Conservation (phyloP, 2,888 invertebrate species). For the Cephus pygmeus region DNA sequence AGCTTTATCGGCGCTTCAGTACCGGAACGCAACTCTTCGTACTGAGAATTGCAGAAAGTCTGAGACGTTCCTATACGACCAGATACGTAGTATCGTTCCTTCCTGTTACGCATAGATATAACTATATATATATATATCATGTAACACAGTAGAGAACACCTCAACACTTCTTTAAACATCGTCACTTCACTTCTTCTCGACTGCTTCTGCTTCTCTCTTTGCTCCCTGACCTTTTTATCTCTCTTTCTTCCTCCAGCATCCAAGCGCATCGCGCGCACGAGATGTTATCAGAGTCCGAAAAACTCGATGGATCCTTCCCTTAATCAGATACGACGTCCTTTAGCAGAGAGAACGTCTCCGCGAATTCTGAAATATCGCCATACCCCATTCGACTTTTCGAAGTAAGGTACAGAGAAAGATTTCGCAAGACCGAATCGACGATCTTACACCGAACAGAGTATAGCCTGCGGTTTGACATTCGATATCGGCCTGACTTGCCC, state of each 20-base stretch:
- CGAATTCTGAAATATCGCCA: neutral
- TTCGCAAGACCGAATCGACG: neutral
- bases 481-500: neutral
- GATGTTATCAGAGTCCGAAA: neutral
- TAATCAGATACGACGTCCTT: neutral
- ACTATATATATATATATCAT: neutral
- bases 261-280: neutral
- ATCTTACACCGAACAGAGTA: neutral
- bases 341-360: neutral
- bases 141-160: neutral
- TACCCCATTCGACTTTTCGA: neutral
- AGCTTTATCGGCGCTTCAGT: slow-evolving; percentile 30
- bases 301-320: neutral
- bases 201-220: neutral
- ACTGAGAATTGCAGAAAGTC: neutral
- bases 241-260: neutral
- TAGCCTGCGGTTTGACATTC: neutral
- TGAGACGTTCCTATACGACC: neutral
- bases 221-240: neutral
- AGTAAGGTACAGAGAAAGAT: neutral
- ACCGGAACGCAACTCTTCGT: slow-evolving; percentile 3
- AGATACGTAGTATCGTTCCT: neutral
- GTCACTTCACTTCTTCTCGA: neutral
- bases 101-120: neutral
- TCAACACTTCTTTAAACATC: neutral